A percentile compares a stretch with the other conserved stretches of the same genome.
phyloP scores from a whole-genome alignment of 2,797 vertebrate genomes.

The Furcifer pardalis region DNA sequence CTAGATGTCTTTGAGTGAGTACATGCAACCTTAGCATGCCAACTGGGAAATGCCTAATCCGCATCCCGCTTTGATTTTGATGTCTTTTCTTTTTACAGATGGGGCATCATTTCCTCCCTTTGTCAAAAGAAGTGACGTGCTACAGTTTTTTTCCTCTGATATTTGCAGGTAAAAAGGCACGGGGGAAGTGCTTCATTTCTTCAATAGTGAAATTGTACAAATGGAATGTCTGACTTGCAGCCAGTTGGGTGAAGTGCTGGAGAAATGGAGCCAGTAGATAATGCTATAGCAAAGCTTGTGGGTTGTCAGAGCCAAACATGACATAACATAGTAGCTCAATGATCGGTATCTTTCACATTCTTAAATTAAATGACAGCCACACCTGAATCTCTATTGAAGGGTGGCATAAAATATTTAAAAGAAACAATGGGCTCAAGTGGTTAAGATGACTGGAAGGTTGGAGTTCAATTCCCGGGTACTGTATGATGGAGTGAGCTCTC shows the following conservation, averaged over 20 bases:
- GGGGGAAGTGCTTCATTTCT: neutral
- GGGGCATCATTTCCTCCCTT: slow-evolving; percentile 90
- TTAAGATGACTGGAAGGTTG: too few species aligned
- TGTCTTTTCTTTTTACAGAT: slow-evolving; percentile 74
- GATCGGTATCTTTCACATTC: neutral
- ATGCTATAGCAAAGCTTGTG: neutral
- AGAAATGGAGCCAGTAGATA: neutral
- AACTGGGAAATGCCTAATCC: neutral
- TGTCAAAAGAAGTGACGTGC: slow-evolving; percentile 75
- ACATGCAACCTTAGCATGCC: neutral
- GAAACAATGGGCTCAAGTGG: too few species aligned
- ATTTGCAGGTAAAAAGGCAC: slow-evolving; percentile 89
- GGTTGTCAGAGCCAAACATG: neutral
- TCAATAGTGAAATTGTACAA: neutral
- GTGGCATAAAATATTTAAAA: neutral
- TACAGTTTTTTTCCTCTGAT: slow-evolving; percentile 92
- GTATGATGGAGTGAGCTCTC: too few species aligned
- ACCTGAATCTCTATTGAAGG: neutral
- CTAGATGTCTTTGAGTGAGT: neutral
- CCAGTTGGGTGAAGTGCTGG: neutral
- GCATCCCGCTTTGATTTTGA: slow-evolving; percentile 4
- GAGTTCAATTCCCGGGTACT: too few species aligned
- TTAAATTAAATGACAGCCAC: neutral
- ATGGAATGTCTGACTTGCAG: neutral
- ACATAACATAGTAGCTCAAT: neutral